Conservation (phyloP, 1,140 invertebrate genomes). For the Anagrus nilaparvatae region DNA sequence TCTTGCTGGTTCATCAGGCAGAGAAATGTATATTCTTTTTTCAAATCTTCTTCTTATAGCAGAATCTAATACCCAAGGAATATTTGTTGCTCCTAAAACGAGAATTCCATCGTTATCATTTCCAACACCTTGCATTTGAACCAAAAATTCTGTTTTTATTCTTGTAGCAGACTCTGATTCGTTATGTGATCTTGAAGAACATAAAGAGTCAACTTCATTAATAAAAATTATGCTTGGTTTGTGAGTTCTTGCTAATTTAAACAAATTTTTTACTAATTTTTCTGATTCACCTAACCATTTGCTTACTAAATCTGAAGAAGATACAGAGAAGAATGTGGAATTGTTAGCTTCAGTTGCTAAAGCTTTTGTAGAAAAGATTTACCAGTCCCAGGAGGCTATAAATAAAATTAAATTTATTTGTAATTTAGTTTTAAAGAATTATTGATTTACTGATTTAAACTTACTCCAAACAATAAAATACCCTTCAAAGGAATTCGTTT, state of each 20-base stretch:
- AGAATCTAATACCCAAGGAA: slow-evolving; percentile 96
- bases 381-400: slow-evolving; percentile 93
- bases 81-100: slow-evolving; percentile 98
- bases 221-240: slow-evolving; percentile 99
- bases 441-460: slow-evolving; percentile 18
- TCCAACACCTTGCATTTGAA: slow-evolving; percentile 99
- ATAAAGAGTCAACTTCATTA: slow-evolving; percentile 98
- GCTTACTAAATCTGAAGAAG: slow-evolving; percentile 95
- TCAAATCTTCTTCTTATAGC: slow-evolving; percentile 96
- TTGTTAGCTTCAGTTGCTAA: slow-evolving; percentile 99
- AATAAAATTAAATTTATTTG: slow-evolving; percentile 21
- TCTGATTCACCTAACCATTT: slow-evolving; percentile 99
- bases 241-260: slow-evolving; percentile 86
- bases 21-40: slow-evolving; percentile 96
- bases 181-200: slow-evolving; percentile 94
- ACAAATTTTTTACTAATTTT: slow-evolving; percentile 95
- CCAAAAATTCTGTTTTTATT: slow-evolving; percentile 99
- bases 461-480: slow-evolving; percentile 91
- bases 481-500: slow-evolving; percentile 98
- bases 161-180: slow-evolving; percentile 96
- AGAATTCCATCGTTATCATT: slow-evolving; percentile 92
- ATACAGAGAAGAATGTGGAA: slow-evolving; percentile 98
- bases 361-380: slow-evolving; percentile 99
- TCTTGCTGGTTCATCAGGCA: slow-evolving; percentile 89
- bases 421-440: too few relatives aligned